Conservation (phyloP, 1,140 invertebrate genomes). For the Cyclargus thomasi region DNA sequence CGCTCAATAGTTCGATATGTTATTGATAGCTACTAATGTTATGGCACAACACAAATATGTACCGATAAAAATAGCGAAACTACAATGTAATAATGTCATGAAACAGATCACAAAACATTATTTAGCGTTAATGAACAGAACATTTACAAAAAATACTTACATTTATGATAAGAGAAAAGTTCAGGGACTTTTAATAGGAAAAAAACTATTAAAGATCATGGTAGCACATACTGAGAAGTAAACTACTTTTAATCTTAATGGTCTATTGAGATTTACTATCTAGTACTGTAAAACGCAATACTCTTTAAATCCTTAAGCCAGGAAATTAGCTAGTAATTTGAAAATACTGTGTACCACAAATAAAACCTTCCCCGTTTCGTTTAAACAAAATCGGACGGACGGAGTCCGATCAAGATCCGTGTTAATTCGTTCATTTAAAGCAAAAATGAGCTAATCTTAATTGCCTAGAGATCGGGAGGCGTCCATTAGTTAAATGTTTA, state of each 20-base stretch:
- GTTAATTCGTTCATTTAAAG: conserved; percentile 62
- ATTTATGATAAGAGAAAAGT: too few species aligned
- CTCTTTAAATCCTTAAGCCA: conserved; percentile 8
- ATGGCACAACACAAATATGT: conserved; percentile 30
- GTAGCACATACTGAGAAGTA: too few species aligned
- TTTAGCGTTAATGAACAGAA: not conserved
- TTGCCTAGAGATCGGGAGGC: conserved; percentile 18
- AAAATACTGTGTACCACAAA: conserved; percentile 57
- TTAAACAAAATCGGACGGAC: conserved; percentile 58
- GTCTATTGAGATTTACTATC: too few species aligned
- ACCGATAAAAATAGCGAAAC: not conserved
- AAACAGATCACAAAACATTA: not conserved
- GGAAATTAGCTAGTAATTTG: conserved; percentile 40
- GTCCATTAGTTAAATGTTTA: conserved; percentile 19
- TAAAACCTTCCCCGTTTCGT: conserved; percentile 62
- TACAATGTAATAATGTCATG: not conserved
- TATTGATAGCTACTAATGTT: conserved; percentile 51
- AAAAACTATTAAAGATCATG: too few species aligned
- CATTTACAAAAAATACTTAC: too few species aligned
- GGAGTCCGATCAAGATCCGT: conserved; percentile 57
- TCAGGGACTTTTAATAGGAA: too few species aligned
- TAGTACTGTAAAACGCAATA: conserved; percentile 1
- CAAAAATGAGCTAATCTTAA: conserved; percentile 44
- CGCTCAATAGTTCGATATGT: conserved; percentile 67
- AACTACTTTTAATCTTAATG: too few species aligned